These are phyloP conservation scores for Callimorpha dominula DNA, from an alignment of 2,888 invertebrate genomes.

Conservation along the genomic window DNA sequence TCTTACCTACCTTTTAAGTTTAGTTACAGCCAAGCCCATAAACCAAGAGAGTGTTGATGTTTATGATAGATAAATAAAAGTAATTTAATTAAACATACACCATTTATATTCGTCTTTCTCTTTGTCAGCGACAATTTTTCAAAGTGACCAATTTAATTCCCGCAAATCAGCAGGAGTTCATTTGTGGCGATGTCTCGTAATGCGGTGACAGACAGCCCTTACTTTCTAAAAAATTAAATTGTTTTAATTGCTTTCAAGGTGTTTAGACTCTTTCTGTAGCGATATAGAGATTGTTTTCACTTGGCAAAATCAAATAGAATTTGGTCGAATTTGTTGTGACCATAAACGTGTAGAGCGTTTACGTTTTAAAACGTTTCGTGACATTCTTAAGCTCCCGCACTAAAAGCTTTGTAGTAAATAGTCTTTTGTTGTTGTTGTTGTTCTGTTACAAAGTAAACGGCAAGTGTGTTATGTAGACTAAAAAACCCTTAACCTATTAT, in stretches of 20 bases:
- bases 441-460: not conserved
- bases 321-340: constrained; percentile 44
- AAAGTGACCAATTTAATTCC: constrained; percentile 48
- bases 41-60: too few species aligned
- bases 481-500: not conserved
- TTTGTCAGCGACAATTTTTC: constrained; percentile 26
- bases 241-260: constrained; percentile 30
- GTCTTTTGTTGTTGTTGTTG: not conserved
- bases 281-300: constrained; percentile 34
- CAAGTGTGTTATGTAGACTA: too few species aligned
- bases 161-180: constrained; percentile 45
- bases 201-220: constrained; percentile 40
- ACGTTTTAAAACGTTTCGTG: constrained; percentile 42
- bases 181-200: constrained; percentile 41
- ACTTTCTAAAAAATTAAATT: constrained; percentile 51
- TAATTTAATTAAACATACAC: too few species aligned
- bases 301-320: constrained; percentile 13
- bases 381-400: constrained; percentile 27
- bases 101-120: too few species aligned
- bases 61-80: too few species aligned
- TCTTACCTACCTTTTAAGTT: too few species aligned
- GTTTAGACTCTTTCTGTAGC: constrained; percentile 8
- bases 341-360: constrained; percentile 42
- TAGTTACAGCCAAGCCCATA: too few species aligned
- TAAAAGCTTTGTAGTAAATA: constrained; percentile 26